Base-by-base conservation (phyloP, 2,797 vertebrate species). In the Naso thynnoides region DNA sequence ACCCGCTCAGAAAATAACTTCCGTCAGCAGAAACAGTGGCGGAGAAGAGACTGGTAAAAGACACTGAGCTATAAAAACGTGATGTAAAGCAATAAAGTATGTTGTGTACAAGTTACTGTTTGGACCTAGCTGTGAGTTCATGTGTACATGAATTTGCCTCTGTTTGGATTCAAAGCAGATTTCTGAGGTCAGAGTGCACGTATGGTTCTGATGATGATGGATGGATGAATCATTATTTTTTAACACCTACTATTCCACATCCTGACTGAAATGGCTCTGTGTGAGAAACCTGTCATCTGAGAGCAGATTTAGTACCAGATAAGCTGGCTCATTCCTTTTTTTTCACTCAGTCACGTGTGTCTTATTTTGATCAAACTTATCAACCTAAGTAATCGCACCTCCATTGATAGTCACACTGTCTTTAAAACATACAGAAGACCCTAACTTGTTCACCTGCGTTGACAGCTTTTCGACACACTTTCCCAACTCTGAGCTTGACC, bases 231-330 rank as follows among this genome's bases (percentile, higher is more conserved):
- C 3, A 47, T 57, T 67, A 3, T 38, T 5, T 56, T 74, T 70
- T 36, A 54, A 70, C 69, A 75, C 33, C 58, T 53, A 15, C 18
- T 39, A n/a, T 14, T 2, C 49, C 58, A 72, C 66, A 63, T 79
- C 47, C 72, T 73, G 73, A 59, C 42, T 61, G 24, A 79, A 60
- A 65, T 9, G n/a, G 14, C 58, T 74, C n/a, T 23, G 9, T 58
- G 57, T 73, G 62, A 80, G 42, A 82, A 74, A 70, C 47, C 7
- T 31, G 54, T 11, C 60, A 42, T 59, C 14, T n/a, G n/a, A 70
- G 8, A 61, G 26, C 6, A 26, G n/a, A 52, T 10, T 19, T 14
- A 57, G 5, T 18, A 13, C 9, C 50, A 33, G 31, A 21, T 21
- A 1, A 45, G 24, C 9, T 8, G 18, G 4, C 15, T 36, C 29